Base-by-base conservation (phyloP, 1,140 invertebrate genomes). In the Drosophila eugracilis region DNA sequence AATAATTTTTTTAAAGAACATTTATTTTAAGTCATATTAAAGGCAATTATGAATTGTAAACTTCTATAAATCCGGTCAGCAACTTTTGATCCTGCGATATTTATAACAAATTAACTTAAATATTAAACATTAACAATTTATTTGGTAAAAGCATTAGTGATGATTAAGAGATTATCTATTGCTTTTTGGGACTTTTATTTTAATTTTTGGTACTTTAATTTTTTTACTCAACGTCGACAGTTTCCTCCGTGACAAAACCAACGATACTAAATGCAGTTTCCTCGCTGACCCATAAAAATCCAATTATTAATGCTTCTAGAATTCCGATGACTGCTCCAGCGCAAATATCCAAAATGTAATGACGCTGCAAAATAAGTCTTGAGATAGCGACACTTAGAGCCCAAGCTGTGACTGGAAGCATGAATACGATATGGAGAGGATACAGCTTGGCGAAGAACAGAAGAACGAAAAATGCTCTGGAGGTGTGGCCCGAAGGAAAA, bases 401-500 rank as follows among this genome's bases (percentile, higher is more conserved):
- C 98, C 98, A 99, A 0, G 94, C 93, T 3, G 95, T 74, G 6
- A 98, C 59, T 1, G 95, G 92, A 30, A 93, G 93, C 37, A 93
- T 91, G 26, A 94, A 94, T 37, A 96, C 75, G 7, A 94, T 84
- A 15, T 94, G 91, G 1, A 96, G 50, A 0, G 95, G 94, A 91
- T 94, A 94, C 7, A 96, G 74, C 67, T 93, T 92, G 0, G 93
- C 92, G 57, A 96, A 95, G 78, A 97, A 96, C 42, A 94, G 94
- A 1, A 94, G 92, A 12, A 99, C 92, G 86, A 97, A 94, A 9
- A 95, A 93, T 7, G 97, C 94, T 78, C 98, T 92, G n/a, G 97
- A 97, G 1, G 97, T 94, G 92, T 99, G 98, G 0, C 98, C 98
- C 0, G 98, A 99, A 22, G 98, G 98, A 92, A 99, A 99, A 30